A percentile compares a stretch with the other conserved stretches of the same genome.
phyloP scores from a whole-genome alignment of 2,797 vertebrate genomes.

The Miichthys miiuy region DNA sequence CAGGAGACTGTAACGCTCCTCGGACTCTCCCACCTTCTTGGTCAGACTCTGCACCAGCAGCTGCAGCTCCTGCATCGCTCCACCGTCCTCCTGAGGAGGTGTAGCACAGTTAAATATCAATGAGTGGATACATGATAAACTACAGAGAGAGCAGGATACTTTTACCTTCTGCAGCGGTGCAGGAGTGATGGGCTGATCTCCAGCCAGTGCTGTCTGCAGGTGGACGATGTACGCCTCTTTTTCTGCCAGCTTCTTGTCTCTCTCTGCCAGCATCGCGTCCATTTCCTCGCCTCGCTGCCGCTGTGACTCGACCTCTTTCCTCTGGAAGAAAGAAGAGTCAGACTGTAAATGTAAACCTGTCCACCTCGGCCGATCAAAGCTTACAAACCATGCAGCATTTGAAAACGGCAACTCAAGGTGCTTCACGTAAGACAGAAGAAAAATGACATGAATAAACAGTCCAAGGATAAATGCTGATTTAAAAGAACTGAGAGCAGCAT shows the following conservation, averaged over 20 bases:
- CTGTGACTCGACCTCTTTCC: constrained; percentile 83
- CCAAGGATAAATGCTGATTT: background rate
- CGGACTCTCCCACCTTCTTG: constrained; percentile 90
- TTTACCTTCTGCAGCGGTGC: constrained; percentile 78
- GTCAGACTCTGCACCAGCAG: constrained; percentile 89
- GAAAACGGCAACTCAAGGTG: background rate
- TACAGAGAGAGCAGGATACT: background rate
- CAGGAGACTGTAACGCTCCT: constrained; percentile 90
- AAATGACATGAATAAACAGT: background rate
- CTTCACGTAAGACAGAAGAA: background rate
- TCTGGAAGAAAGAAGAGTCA: constrained; percentile 63
- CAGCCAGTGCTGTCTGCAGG: constrained; percentile 84
- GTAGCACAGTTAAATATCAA: background rate
- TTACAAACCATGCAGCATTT: background rate
- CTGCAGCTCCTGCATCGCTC: constrained; percentile 85
- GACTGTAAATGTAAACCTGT: background rate
- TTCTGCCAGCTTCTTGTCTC: constrained; percentile 87
- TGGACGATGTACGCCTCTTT: constrained; percentile 92
- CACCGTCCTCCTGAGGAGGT: constrained; percentile 70
- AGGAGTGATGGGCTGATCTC: constrained; percentile 61
- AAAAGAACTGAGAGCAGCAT: background rate
- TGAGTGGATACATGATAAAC: background rate
- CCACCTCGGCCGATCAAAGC: background rate
- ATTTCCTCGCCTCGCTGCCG: constrained; percentile 87
- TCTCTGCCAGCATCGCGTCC: constrained; percentile 90